These are phyloP conservation scores for Rhogogaster chlorosoma DNA, from an alignment of 2,888 invertebrate genomes.

Conservation along the genomic window DNA sequence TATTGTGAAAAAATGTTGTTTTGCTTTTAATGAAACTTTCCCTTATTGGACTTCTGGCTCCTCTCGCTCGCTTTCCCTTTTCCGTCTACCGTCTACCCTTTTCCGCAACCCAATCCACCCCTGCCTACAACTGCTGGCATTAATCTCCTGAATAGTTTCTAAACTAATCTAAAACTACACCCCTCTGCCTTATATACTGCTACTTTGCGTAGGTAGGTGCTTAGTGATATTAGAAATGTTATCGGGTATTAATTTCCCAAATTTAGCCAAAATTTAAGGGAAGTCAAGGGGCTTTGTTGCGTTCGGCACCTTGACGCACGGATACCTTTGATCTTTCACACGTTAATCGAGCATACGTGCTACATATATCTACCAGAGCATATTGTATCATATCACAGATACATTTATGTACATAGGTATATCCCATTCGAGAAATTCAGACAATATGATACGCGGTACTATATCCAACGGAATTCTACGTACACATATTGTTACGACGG, in stretches of 20 bases:
- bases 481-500: constrained; percentile 4
- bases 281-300: neutral
- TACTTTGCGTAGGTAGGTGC: constrained; percentile 28
- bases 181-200: constrained; percentile 26
- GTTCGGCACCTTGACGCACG: constrained; percentile 4
- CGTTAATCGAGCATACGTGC: neutral
- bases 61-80: neutral
- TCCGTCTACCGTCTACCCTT: constrained; percentile 2
- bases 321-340: constrained; percentile 27
- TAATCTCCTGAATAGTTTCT: constrained; percentile 58
- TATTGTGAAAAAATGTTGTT: neutral
- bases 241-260: constrained; percentile 36
- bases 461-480: neutral
- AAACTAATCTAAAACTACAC: constrained; percentile 59
- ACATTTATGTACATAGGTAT: neutral
- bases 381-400: neutral
- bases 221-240: constrained; percentile 16
- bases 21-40: neutral
- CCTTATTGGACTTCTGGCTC: neutral
- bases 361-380: neutral
- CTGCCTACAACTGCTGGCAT: constrained; percentile 54
- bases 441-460: neutral
- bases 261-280: constrained; percentile 7
- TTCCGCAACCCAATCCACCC: constrained; percentile 44
- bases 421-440: neutral